Evolutionary conservation across 2,888 invertebrate species (phyloP), one percentile per base, ranked within the genome.

Genomic region (Eristalis pertinax): DNA sequence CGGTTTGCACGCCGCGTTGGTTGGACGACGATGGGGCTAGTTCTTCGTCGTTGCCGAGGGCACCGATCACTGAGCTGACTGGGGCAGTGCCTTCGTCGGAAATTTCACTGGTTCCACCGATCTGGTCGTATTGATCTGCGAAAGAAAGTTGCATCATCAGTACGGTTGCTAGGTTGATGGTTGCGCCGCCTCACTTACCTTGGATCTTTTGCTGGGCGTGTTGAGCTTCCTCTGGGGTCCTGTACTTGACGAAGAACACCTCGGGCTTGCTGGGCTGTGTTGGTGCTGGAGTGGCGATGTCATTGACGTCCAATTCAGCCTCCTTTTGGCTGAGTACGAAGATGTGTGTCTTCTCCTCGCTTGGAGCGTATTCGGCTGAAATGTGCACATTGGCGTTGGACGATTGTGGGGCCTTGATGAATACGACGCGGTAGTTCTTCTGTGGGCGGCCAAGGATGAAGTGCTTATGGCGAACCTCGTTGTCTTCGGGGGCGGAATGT

Each of bases 191-290:
- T 50, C 50, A 19, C 50, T 89, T 74, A 92, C 92, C 91, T 90
- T 92, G 92, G 88, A 93, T 93, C 88, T 91, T 90, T 75, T 90
- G 90, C 87, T 92, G 92, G 58, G 92, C 92, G 87, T 91, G 91
- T 15, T 89, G 88, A 2, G 92, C 92, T 89, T 93, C 93, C 35
- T 91, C 91, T 0, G 92, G 91, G 50, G 92, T 92, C 85, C 91
- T 92, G 90, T 93, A 93, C 76, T 93, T 93, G 78, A 93, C 91
- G 88, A 93, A 93, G 92, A 91, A 92, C 35, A 93, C 91, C 81
- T 93, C 93, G 0, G 93, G 93, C 89, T 93, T 93, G 89, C 91
- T 91, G 88, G 92, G 92, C 88, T 91, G 90, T 0, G 91, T 91
- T 68, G 92, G 92, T 26, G 92, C 91, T 38, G 92, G 92, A 19